Percentiles rank a stretch among this genome's conserved stretches.
Conservation (phyloP, 2,797 vertebrate species). For the Momotus momota region DNA sequence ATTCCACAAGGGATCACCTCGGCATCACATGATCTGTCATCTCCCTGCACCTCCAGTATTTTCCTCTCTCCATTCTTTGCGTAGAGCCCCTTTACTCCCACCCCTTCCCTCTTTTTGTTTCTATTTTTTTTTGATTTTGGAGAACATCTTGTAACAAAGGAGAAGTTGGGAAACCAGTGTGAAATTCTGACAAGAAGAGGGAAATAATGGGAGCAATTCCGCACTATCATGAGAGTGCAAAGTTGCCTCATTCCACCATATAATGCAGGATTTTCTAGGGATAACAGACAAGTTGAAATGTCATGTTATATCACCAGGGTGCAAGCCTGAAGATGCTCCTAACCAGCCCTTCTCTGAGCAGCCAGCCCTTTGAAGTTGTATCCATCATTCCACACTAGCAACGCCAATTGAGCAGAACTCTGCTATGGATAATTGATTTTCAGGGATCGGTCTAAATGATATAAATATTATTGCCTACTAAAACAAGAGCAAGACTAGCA, state of each 20-base stretch:
- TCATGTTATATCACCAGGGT: not conserved
- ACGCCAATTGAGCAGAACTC: not conserved
- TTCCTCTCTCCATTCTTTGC: not conserved
- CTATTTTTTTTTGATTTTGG: not conserved
- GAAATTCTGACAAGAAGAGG: not conserved
- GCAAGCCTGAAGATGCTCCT: not conserved
- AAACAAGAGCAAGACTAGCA: not conserved
- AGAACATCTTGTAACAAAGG: not conserved
- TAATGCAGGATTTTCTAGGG: not conserved
- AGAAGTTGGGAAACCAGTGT: not conserved
- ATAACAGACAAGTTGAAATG: not conserved
- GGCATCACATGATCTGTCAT: not conserved
- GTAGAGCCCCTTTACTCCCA: not conserved
- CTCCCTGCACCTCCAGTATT: not conserved
- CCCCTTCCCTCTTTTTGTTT: not conserved
- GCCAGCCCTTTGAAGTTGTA: not conserved
- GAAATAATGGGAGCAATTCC: not conserved
- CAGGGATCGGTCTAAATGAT: not conserved
- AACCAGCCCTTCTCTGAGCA: not conserved
- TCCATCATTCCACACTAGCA: not conserved
- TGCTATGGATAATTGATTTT: not conserved
- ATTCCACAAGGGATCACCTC: not conserved
- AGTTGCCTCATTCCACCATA: not conserved
- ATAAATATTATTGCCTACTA: not conserved
- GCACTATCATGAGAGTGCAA: not conserved